Base-by-base conservation (phyloP, 2,888 invertebrate species). In the Anthophora plumipes region DNA sequence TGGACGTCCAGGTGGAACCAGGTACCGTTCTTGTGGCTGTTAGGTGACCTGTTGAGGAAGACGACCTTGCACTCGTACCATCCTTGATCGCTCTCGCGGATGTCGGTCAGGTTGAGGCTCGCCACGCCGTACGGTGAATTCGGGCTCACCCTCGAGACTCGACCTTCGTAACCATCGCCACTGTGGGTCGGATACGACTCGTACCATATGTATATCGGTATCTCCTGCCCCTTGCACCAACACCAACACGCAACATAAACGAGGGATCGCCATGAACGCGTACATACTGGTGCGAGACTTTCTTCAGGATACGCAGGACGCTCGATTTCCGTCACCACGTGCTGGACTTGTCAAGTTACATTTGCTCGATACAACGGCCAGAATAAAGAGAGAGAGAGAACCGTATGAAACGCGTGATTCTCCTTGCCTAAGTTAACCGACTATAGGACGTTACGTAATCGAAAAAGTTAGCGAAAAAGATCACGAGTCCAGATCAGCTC, bases 1-100 rank as follows among this genome's bases (percentile, higher is more conserved):
- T 98, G 98, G 93, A 99, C 98, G 95, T 98, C 98, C 94, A 99
- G 96, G 94, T 99, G 98, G 95, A 99, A 98, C 98, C 98, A 99
- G 92, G 98, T 98, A 93, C 99, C 98, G 95, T 97, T 98, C 94
- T 97, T 98, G 95, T 97, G 96, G 94, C 96, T 96, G 94, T 97
- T 98, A 90, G 98, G 98, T 91, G 97, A 97, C 91, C 98, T 97
- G 94, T 98, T 98, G 94, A 98, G 97, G 95, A 98, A 98, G 94
- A 98, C 97, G 94, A 99, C 98, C 94, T 96, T 96, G 95, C 98
- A 98, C 95, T 98, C 97, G 95, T 98, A 99, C 99, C 99, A 99
- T 93, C 99, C 99, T 94, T 97, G 97, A 95, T 99, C 99, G 92
- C 97, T 96, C 94, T 98, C 98, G 88, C 96, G 96, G 92, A 99